A percentile compares a stretch with the other conserved stretches of the same genome.
phyloP scores from a whole-genome alignment of 92 coral and sea anemone genomes.

The Umimayanthus chanpuru region DNA sequence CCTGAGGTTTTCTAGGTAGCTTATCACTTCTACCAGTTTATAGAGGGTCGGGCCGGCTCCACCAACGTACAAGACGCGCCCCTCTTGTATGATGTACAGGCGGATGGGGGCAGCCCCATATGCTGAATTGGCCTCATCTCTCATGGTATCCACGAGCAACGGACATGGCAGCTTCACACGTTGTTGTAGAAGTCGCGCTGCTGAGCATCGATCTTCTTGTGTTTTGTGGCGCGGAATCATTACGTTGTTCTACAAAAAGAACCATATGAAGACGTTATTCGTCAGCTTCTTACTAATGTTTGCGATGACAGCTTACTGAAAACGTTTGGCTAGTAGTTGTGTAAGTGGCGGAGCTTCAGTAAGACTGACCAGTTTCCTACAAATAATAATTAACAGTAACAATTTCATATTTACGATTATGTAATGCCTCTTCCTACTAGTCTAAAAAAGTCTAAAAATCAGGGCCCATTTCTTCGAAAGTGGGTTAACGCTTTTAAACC shows the following conservation, averaged over 20 bases:
- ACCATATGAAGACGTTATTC: not conserved
- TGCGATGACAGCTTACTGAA: not conserved
- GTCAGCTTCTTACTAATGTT: too few species aligned
- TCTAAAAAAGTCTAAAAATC: too few species aligned
- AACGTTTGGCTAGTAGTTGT: not conserved
- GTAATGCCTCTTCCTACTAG: too few species aligned
- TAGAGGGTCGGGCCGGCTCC: constrained; percentile 50
- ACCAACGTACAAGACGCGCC: constrained; percentile 45
- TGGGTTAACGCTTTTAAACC: too few species aligned
- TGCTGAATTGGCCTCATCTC: constrained; percentile 47
- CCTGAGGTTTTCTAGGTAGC: constrained; percentile 13
- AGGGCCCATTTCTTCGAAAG: too few species aligned
- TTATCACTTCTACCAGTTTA: constrained; percentile 11
- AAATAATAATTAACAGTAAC: too few species aligned
- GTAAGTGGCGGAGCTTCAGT: not conserved
- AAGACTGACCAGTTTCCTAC: too few species aligned
- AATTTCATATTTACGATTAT: too few species aligned
- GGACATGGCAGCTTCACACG: constrained; percentile 59
- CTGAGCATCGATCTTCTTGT: constrained; percentile 41
- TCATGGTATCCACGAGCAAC: constrained; percentile 73
- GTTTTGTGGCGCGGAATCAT: constrained; percentile 29
- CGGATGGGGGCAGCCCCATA: constrained; percentile 59
- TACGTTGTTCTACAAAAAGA: constrained; percentile 17
- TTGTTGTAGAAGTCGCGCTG: constrained; percentile 66
- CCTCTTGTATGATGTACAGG: constrained; percentile 53